Evolutionary conservation across 2,888 invertebrate genomes (phyloP), one percentile per base, ranked within the genome.

Genomic region (Blomia tropicalis): DNA sequence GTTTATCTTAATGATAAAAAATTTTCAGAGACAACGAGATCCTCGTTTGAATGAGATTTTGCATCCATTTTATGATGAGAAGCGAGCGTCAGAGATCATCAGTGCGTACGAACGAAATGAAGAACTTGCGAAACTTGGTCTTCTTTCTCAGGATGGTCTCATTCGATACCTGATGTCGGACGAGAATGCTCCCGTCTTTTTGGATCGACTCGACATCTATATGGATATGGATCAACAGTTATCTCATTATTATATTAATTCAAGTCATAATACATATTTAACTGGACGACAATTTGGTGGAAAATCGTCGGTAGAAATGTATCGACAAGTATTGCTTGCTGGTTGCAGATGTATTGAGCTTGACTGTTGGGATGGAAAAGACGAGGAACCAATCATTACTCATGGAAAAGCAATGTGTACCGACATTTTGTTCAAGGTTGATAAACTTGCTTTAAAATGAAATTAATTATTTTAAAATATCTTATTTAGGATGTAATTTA

Each of bases 381-480:
- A 95, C 71, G 93, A 95, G 71, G 98, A 99, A 72, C 98, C 98
- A 0, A 98, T 98, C 71, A 95, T 98, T 69, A 98, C 98, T 36
- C 98, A 98, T 76, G 98, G 98, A 53, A 95, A 95, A 78, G 98
- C 98, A 4, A 98, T 99, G 93, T 99, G 98, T 73, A 96, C 95
- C 2, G 96, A 98, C 77, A 96, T 98, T 71, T 77, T 93, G 25
- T 99, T 96, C 77, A 95, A 88, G 75, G 88, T n/a, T n/a, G n/a
- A n/a, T n/a, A n/a, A n/a, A 79, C 71, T 66, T 70, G 43, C 51
- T 59, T 58, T 43, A 7, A 43, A 43, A 4, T 58, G 7, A 58
- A 54, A 19, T 36, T 36, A 36, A 36, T 36, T 17, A 11, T 36
- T 11, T 11, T 17, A 58, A 58, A 43, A 5, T 5, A 30, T 54